Evolutionary conservation across 2,797 vertebrate species (phyloP).

Genomic region (Cephalopachus bancanus): DNA sequence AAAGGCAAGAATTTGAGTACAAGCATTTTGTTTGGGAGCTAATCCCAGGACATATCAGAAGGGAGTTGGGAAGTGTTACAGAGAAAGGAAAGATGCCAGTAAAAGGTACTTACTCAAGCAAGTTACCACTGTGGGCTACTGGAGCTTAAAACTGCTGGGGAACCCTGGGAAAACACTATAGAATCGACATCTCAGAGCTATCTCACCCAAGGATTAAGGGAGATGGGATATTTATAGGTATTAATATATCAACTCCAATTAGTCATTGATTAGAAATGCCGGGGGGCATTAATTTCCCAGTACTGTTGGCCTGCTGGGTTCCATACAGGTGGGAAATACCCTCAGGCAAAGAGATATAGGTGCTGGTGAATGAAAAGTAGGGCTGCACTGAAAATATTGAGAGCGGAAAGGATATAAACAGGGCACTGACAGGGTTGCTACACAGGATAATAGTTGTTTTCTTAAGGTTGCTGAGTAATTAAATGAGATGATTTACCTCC

Average conservation of each 20-base stretch:
- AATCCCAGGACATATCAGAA: slow-evolving; percentile 41
- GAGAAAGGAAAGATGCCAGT: background rate
- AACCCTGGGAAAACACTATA: background rate
- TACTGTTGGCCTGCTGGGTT: background rate
- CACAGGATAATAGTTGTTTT: slow-evolving; percentile 39
- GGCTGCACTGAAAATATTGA: slow-evolving; percentile 8
- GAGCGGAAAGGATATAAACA: background rate
- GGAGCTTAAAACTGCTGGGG: background rate
- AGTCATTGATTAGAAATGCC: background rate
- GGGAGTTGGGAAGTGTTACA: background rate
- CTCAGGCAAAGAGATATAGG: background rate
- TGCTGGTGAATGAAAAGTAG: background rate
- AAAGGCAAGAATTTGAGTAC: slow-evolving; percentile 18
- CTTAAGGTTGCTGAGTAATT: slow-evolving; percentile 22
- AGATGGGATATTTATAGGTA: slow-evolving; percentile 1
- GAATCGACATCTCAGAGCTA: background rate
- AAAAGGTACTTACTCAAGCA: slow-evolving; percentile 23
- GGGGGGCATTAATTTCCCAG: background rate
- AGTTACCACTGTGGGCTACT: background rate
- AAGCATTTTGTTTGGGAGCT: slow-evolving; percentile 42
- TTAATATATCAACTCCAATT: background rate
- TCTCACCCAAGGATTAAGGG: background rate
- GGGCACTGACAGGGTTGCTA: background rate
- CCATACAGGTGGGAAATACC: background rate
- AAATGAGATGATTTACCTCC: background rate